Evolutionary conservation across 2,888 invertebrate species (phyloP), one percentile per base, ranked within the genome.

Genomic region (Macrophya annulata): DNA sequence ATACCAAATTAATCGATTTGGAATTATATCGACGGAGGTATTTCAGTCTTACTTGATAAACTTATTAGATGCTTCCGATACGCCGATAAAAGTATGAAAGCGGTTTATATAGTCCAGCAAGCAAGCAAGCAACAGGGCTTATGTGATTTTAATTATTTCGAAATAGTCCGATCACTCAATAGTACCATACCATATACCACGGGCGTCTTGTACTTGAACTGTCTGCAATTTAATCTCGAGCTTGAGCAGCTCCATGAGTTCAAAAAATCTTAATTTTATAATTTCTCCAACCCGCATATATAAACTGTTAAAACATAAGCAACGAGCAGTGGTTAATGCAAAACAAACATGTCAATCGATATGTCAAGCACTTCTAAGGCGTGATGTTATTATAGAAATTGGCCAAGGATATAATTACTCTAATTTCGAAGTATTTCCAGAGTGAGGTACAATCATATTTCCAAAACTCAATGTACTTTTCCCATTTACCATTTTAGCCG

Each of bases 201-300:
- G 51, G 62, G 17, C 51, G 81, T 81, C 81, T 81, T 59, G 40
- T 81, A 81, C 51, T 81, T 81, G 81, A 81, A 62, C 40, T 81
- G 81, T 62, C 81, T 81, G 62, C 59, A n/a, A 62, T 81, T 59
- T 81, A 43, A 81, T 81, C 55, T 77, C 77, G 55, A 77, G 51
- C 51, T 51, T 51, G 25, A 48, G 17, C 31, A 77, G 76, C 76
- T 77, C 51, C 25, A 31, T 48, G 37, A 9, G 8, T 17, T 77
- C n/a, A 43, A 45, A 45, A 31, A 74, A 21, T n/a, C 25, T 21
- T 74, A 9, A 74, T 40, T 74, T 74, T 74, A 45, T 45, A 25
- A 6, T 40, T 17, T 71, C 4, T 40, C 1, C 17, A 71, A 71
- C n/a, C 40, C 17, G 17, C 40, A 9, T 40, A 9, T 40, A 31